Evolutionary conservation across 1,140 invertebrate species (phyloP).

Genomic region (Zaprionus africanus): DNA sequence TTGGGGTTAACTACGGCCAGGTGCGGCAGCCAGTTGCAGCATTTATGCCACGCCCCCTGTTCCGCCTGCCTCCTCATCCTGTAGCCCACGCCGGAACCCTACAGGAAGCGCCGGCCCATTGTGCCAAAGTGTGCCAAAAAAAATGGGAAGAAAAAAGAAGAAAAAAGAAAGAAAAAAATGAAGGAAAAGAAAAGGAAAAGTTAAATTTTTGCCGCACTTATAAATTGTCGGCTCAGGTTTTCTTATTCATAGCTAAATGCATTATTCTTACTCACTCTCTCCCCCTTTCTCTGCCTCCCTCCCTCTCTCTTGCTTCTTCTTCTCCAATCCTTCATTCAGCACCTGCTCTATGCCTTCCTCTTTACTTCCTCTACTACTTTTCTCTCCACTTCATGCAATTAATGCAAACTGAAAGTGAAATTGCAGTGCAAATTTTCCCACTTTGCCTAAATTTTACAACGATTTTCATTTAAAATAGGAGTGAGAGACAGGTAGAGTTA

Average conservation of each 20-base stretch:
- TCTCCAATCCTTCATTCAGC: no score
- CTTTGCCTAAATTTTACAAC: constrained; percentile 19
- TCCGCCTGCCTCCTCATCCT: not conserved
- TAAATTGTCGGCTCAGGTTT: constrained; percentile 63
- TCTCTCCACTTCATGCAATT: constrained; percentile 49
- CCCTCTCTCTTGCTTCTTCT: not conserved
- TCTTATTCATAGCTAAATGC: constrained; percentile 15
- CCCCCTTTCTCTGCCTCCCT: not conserved
- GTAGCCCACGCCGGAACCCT: not conserved
- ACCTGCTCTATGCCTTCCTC: not conserved
- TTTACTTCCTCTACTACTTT: not conserved
- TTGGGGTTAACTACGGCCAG: constrained; percentile 78
- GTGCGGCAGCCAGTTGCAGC: constrained; percentile 29
- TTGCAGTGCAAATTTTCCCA: constrained; percentile 35
- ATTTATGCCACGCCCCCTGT: constrained; percentile 13
- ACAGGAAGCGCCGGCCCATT: constrained; percentile 53
- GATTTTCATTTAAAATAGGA: constrained; percentile 28
- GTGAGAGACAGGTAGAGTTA: not conserved
- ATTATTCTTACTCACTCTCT: constrained; percentile 8
- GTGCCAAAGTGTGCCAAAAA: constrained; percentile 73
- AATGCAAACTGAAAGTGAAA: constrained; percentile 73
- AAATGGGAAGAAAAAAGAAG: not conserved
- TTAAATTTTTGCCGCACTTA: constrained; percentile 64
- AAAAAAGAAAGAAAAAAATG: constrained; percentile 29
- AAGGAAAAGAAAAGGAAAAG: constrained; percentile 58